phyloP scores from a whole-genome alignment of 2,113 vertebrate species.

The Cinclus cinclus region DNA sequence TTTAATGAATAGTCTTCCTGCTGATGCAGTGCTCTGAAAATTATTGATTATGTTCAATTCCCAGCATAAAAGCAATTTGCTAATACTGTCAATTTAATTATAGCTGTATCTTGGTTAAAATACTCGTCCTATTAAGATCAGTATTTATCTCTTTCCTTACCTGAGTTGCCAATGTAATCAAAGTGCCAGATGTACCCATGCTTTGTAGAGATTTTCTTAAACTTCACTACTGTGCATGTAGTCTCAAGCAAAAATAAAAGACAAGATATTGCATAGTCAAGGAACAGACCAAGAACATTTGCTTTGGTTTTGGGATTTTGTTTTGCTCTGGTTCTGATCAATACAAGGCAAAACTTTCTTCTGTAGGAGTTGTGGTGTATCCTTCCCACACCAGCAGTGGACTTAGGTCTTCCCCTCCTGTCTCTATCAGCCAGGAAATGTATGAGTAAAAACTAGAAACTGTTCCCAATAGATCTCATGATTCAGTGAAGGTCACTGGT shows the following conservation, averaged over 20 bases:
- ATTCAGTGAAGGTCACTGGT: constrained; percentile 41
- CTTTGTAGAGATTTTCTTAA: background rate
- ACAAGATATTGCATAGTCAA: background rate
- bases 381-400: background rate
- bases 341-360: background rate
- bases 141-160: background rate
- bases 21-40: background rate
- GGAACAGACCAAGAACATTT: background rate
- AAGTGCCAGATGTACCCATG: background rate
- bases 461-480: background rate
- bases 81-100: background rate
- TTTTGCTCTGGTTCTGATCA: background rate
- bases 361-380: background rate
- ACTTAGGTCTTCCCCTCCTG: background rate
- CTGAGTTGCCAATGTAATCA: background rate
- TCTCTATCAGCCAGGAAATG: background rate
- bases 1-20: background rate
- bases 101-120: background rate
- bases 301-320: background rate
- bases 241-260: background rate
- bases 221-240: background rate
- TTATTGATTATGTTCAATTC: background rate
- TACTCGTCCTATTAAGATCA: background rate
- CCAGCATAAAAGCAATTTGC: background rate
- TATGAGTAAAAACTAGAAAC: background rate